Percentiles rank a stretch among this genome's conserved stretches.
These are phyloP conservation scores for Bovichtus diacanthus DNA, from an alignment of 2,797 vertebrate genomes.

Conservation along the genomic window DNA sequence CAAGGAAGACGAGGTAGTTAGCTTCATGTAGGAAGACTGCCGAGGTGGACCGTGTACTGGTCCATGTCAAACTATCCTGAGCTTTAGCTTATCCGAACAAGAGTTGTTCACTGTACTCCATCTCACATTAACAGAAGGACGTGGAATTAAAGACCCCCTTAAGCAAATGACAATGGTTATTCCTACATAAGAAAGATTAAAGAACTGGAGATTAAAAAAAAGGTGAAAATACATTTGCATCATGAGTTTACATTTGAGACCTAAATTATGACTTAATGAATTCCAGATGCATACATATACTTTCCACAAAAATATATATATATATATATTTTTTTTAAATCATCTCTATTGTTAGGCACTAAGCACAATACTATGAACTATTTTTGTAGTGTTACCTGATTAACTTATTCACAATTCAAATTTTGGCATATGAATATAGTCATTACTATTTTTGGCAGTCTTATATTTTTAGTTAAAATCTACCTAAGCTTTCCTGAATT, in stretches of 20 bases:
- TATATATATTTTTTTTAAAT: too few species aligned
- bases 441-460: background rate
- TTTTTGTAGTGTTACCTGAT: background rate
- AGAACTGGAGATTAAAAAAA: conserved; percentile 8
- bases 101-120: background rate
- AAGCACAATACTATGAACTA: background rate
- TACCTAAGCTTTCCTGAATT: background rate
- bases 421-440: too few species aligned
- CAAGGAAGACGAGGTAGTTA: conserved; percentile 7
- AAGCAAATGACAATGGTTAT: conserved; percentile 3
- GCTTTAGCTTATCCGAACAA: conserved; percentile 19
- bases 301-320: too few species aligned
- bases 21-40: conserved; percentile 9
- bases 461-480: background rate
- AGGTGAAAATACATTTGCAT: background rate
- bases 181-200: conserved; percentile 1
- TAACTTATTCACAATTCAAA: background rate
- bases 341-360: too few species aligned
- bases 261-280: background rate
- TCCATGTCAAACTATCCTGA: conserved; percentile 26
- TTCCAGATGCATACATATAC: background rate
- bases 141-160: background rate
- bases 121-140: background rate
- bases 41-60: conserved; percentile 27
- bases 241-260: background rate